Evolutionary conservation across 92 coral and sea anemone genomes (phyloP).

Genomic region (Actinernus sp.): DNA sequence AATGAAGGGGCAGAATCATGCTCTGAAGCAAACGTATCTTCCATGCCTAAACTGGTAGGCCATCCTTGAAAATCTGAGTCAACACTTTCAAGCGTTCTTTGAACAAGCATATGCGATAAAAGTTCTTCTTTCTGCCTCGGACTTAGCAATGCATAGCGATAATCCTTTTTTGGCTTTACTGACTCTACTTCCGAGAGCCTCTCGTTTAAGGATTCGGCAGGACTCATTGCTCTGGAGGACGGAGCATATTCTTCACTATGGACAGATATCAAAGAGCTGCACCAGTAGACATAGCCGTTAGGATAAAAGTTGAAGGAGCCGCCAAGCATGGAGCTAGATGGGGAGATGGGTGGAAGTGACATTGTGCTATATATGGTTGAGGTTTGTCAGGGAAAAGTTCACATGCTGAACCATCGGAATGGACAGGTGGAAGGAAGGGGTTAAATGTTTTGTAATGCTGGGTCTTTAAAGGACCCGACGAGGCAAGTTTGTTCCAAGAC

Average conservation of each 20-base stretch:
- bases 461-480: slow-evolving; percentile 82
- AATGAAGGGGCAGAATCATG: slow-evolving; percentile 23
- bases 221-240: slow-evolving; percentile 85
- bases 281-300: slow-evolving; percentile 95
- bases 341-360: slow-evolving; percentile 98
- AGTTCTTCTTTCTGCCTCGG: slow-evolving; percentile 88
- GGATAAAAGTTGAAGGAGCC: slow-evolving; percentile 89
- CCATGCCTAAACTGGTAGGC: slow-evolving; percentile 38
- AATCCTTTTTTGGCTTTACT: slow-evolving; percentile 37
- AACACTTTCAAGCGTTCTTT: slow-evolving; percentile 77
- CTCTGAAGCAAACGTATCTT: slow-evolving; percentile 21
- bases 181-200: slow-evolving; percentile 90
- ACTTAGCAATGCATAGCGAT: slow-evolving; percentile 67
- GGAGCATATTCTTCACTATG: slow-evolving; percentile 86
- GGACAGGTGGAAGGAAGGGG: slow-evolving; percentile 52
- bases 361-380: slow-evolving; percentile 96
- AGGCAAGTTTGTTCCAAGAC: slow-evolving; percentile 81
- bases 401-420: slow-evolving; percentile 43
- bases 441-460: slow-evolving; percentile 57
- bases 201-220: slow-evolving; percentile 78
- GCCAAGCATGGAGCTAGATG: slow-evolving; percentile 95
- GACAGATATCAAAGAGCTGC: slow-evolving; percentile 89
- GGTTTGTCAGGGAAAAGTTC: slow-evolving; percentile 79
- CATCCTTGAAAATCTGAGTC: slow-evolving; percentile 78
- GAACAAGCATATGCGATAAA: slow-evolving; percentile 82